These are phyloP conservation scores for Lepidochrysops patricia DNA, from an alignment of 2,888 invertebrate genomes.

Conservation along the genomic window DNA sequence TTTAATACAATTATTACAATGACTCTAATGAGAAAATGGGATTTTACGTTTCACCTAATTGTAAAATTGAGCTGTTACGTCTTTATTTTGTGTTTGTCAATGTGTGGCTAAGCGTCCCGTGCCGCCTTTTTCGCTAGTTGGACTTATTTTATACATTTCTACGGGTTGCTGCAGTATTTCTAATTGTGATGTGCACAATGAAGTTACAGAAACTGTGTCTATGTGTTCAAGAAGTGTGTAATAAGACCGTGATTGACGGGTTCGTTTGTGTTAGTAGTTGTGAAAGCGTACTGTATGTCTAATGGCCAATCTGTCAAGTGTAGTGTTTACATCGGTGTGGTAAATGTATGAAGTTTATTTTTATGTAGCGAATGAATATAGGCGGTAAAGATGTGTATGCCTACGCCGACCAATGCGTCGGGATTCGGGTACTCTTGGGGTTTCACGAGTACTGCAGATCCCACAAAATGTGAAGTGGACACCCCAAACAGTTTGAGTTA, in stretches of 20 bases:
- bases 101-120: constrained; percentile 59
- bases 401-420: constrained; percentile 69
- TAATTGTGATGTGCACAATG: constrained; percentile 28
- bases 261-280: constrained; percentile 66
- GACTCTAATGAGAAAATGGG: constrained; percentile 30
- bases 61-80: constrained; percentile 27
- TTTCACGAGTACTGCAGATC: constrained; percentile 65
- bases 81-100: constrained; percentile 55
- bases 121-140: constrained; percentile 60
- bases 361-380: constrained; percentile 41
- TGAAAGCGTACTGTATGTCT: constrained; percentile 66
- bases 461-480: constrained; percentile 67
- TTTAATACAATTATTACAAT: constrained; percentile 28
- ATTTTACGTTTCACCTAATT: constrained; percentile 29
- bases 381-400: constrained; percentile 68
- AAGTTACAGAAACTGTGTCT: constrained; percentile 18
- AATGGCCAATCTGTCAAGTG: constrained; percentile 71
- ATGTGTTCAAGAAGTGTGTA: constrained; percentile 28
- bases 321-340: constrained; percentile 65
- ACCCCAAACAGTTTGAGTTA: constrained; percentile 68
- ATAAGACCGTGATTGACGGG: constrained; percentile 58
- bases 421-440: constrained; percentile 72
- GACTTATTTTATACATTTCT: constrained; percentile 33
- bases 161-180: constrained; percentile 24
- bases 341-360: constrained; percentile 58